phyloP scores from a whole-genome alignment of 2,888 invertebrate genomes.

The Lasioglossum marginatum region DNA sequence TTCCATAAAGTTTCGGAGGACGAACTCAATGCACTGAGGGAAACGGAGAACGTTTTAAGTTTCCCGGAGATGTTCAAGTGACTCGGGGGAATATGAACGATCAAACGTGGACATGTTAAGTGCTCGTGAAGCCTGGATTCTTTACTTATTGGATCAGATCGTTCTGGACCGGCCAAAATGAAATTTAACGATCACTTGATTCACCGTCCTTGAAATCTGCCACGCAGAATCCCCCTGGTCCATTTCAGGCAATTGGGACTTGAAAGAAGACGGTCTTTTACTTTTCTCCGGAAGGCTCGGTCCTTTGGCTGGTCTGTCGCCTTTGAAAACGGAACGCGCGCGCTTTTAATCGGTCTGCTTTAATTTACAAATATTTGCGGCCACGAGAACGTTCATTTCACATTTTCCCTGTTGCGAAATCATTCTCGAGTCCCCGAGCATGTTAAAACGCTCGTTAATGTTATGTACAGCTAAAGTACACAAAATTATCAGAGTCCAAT shows the following conservation, averaged over 20 bases:
- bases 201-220: slow-evolving; percentile 25
- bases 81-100: slow-evolving; percentile 1
- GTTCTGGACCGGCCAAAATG: slow-evolving; percentile 33
- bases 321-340: slow-evolving; percentile 29
- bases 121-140: slow-evolving; percentile 5
- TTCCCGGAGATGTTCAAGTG: not conserved
- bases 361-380: not conserved
- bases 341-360: not conserved
- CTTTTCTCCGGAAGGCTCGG: slow-evolving; percentile 2
- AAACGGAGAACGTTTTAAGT: not conserved
- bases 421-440: not conserved
- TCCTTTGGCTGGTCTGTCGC: slow-evolving; percentile 19
- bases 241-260: slow-evolving; percentile 31
- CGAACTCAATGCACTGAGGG: not conserved
- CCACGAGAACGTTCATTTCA: not conserved
- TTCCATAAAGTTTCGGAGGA: not conserved
- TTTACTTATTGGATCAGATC: slow-evolving; percentile 28
- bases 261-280: slow-evolving; percentile 15
- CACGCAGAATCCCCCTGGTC: slow-evolving; percentile 18
- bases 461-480: not conserved
- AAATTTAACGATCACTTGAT: slow-evolving; percentile 64
- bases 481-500: not conserved
- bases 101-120: slow-evolving; percentile 6
- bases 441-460: not conserved
- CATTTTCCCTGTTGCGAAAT: not conserved